Conservation (phyloP, 2,113 vertebrate species). For the Takifugu bimaculatus region DNA sequence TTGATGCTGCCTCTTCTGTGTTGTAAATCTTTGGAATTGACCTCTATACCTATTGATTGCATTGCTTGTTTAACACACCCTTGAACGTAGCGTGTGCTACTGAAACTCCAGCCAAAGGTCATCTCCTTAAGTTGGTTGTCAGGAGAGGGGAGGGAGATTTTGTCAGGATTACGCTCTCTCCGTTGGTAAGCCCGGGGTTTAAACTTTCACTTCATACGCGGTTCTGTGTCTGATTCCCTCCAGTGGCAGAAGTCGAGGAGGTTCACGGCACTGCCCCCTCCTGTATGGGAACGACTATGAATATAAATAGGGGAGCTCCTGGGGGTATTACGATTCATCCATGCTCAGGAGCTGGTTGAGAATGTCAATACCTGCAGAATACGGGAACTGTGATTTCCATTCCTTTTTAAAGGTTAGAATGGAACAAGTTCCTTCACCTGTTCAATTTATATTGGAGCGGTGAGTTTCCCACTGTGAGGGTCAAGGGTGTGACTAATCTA, state of each 20-base stretch:
- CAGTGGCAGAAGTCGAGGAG: conserved; percentile 44
- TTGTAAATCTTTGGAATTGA: conserved; percentile 18
- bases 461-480: neutral
- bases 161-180: conserved; percentile 52
- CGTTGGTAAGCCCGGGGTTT: conserved; percentile 53
- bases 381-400: conserved; percentile 45
- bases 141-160: conserved; percentile 49
- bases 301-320: conserved; percentile 64
- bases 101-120: conserved; percentile 42
- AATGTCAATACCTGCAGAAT: conserved; percentile 63
- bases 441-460: conserved; percentile 27
- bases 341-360: conserved; percentile 44
- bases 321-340: conserved; percentile 58
- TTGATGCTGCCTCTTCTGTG: neutral
- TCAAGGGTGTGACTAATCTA: conserved; percentile 20
- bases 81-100: conserved; percentile 29
- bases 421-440: conserved; percentile 19
- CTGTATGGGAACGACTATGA: conserved; percentile 60
- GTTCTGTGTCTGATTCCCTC: conserved; percentile 52
- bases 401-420: conserved; percentile 48
- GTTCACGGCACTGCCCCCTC: conserved; percentile 61
- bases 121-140: conserved; percentile 41
- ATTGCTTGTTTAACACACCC: conserved; percentile 49
- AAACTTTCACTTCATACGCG: conserved; percentile 63
- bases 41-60: conserved; percentile 36